Percentiles rank a stretch among this genome's conserved stretches.
Evolutionary conservation across 2,888 invertebrate species (phyloP).

Genomic region (Eustalomyia histrio): DNA sequence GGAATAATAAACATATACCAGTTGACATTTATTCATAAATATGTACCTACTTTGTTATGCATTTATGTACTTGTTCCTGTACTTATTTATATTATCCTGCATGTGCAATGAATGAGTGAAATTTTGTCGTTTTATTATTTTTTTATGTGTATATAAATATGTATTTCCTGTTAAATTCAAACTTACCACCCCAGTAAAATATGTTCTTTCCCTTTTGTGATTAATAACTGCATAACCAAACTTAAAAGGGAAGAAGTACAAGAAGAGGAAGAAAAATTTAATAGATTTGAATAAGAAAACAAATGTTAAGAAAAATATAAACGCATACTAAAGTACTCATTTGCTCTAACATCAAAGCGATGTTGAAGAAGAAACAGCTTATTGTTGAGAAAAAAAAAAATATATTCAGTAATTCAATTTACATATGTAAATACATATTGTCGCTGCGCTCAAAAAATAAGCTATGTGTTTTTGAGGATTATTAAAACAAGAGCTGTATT

Average conservation of each 20-base stretch:
- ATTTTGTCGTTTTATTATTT: conserved; percentile 22
- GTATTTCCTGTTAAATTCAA: conserved; percentile 29
- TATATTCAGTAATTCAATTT: conserved; percentile 43
- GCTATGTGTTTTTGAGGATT: too few species aligned
- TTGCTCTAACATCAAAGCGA: conserved; percentile 48
- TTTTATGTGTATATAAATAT: conserved; percentile 28
- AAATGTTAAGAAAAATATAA: conserved; percentile 3
- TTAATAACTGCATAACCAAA: conserved; percentile 54
- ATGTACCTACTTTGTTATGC: neutral
- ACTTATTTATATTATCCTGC: neutral
- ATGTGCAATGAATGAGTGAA: conserved; percentile 14
- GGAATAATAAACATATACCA: too few species aligned
- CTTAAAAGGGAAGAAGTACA: conserved; percentile 25
- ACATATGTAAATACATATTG: conserved; percentile 21
- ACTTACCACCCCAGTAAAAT: conserved; percentile 16
- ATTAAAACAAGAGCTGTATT: too few species aligned
- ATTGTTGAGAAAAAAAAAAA: conserved; percentile 6
- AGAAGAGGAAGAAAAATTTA: conserved; percentile 23
- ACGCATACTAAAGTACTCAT: conserved; percentile 39
- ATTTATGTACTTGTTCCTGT: conserved; percentile 5
- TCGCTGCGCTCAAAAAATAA: too few species aligned
- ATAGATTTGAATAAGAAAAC: conserved; percentile 7
- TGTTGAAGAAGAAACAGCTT: conserved; percentile 20
- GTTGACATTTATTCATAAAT: too few species aligned
- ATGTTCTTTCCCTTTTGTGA: conserved; percentile 43